Conservation (phyloP, 2,113 vertebrate genomes). For the Sinocyclocheilus maitianheensis region DNA sequence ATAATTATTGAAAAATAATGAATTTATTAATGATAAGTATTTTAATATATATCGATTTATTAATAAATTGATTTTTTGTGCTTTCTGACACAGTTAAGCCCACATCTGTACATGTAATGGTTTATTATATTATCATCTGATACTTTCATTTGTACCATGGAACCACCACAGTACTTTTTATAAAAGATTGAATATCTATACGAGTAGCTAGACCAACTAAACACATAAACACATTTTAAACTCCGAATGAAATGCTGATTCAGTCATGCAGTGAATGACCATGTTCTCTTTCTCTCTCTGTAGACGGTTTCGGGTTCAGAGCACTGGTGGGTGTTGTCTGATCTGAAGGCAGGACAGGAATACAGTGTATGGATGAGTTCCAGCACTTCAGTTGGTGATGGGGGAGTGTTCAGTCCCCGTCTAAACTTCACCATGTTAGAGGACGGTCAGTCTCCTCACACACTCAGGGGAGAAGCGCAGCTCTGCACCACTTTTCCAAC, state of each 20-base stretch:
- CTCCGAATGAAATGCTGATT: neutral
- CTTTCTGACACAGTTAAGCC: no score
- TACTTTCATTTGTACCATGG: no score
- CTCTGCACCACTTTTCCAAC: conserved; percentile 55
- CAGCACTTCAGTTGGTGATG: conserved; percentile 87
- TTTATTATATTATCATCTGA: no score
- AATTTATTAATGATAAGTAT: no score
- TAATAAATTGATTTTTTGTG: no score
- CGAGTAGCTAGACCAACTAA: neutral
- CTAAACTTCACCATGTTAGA: conserved; percentile 82
- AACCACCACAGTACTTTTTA: no score
- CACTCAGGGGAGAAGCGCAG: conserved; percentile 44
- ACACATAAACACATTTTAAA: neutral
- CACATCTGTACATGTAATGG: no score
- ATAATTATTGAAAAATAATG: no score
- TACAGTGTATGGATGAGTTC: conserved; percentile 82
- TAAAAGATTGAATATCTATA: neutral
- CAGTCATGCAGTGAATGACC: neutral
- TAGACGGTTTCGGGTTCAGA: conserved; percentile 65
- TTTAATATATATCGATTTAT: no score
- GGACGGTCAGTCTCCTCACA: conserved; percentile 76
- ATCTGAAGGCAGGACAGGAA: conserved; percentile 68
- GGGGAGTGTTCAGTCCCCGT: conserved; percentile 78
- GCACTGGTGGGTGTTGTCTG: conserved; percentile 51
- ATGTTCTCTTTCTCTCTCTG: conserved; percentile 31